Percentiles rank a stretch among this genome's conserved stretches.
These are phyloP conservation scores for Pleuronectes platessa DNA, from an alignment of 2,113 vertebrate genomes.

Conservation along the genomic window DNA sequence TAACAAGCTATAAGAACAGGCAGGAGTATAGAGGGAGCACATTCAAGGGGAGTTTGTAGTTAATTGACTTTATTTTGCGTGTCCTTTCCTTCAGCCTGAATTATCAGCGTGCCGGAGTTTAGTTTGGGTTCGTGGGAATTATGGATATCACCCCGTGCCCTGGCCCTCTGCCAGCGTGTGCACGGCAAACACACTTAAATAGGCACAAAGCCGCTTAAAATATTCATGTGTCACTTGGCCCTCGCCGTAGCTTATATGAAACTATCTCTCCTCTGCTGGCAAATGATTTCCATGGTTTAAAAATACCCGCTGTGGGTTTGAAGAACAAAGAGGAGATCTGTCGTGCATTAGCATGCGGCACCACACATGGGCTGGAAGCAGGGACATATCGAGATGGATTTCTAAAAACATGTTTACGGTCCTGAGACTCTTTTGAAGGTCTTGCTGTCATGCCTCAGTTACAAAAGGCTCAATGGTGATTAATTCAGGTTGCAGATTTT, in stretches of 20 bases:
- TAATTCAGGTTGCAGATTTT: constrained; percentile 60
- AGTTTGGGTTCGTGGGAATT: constrained; percentile 87
- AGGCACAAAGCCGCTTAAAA: constrained; percentile 93
- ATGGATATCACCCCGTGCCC: constrained; percentile 85
- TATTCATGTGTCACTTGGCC: constrained; percentile 90
- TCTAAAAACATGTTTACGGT: constrained; percentile 75
- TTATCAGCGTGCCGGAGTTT: constrained; percentile 81
- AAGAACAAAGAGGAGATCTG: constrained; percentile 81
- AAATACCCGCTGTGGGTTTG: constrained; percentile 78
- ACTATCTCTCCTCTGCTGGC: constrained; percentile 76
- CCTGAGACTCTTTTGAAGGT: constrained; percentile 72
- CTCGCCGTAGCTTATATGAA: constrained; percentile 84
- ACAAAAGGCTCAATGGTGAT: constrained; percentile 69
- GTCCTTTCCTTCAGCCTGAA: constrained; percentile 83
- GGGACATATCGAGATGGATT: constrained; percentile 72
- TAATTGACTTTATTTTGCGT: constrained; percentile 93
- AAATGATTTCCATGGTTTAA: constrained; percentile 81
- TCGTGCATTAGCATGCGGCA: constrained; percentile 77
- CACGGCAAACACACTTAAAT: constrained; percentile 92
- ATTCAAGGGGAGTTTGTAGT: constrained; percentile 64
- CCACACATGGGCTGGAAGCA: constrained; percentile 66
- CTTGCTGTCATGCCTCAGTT: constrained; percentile 69
- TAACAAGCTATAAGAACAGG: constrained; percentile 51
- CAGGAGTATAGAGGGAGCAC: constrained; percentile 39
- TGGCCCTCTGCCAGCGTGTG: constrained; percentile 87